Base-by-base conservation (phyloP, 2,888 invertebrate species). In the Dolichomitus sp. region DNA sequence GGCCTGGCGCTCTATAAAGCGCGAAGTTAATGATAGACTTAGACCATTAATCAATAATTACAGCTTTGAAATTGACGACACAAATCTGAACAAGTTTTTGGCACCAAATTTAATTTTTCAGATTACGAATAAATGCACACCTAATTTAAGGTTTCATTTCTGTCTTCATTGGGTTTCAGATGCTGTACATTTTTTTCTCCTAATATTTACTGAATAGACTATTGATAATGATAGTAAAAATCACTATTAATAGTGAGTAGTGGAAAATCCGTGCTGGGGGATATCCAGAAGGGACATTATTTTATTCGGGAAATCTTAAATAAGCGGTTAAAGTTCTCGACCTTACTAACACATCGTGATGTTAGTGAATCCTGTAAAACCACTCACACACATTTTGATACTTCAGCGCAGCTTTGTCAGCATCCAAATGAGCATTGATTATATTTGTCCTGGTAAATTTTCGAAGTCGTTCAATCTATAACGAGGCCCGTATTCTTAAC, bases 401-500 rank as follows among this genome's bases (percentile, higher is more conserved):
- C 9, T 12, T 19, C 3, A 52, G 23, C 23, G 12, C 9, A 11
- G 0, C 0, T 0, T 23, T 11, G 12, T 27, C 11, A 52, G 11
- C 12, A 1, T 5, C 23, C 23, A 19, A 50, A 1, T 52, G 2
- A 11, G 14, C 57, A 14, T 30, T n/a, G 9, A 37, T 40, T 40
- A 61, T 17, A 37, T 37, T 61, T 37, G 4, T n/a, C 59, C 1
- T 14, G 59, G 42, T 23, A 27, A 65, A 23, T 61, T 37, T 7
- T 33, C 7, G 9, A 66, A 75, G 66, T 66, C 33, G 12, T 45
- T 45, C 27, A n/a, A 23, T 30, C 48, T 37, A 30, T 6, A 37
- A 42, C n/a, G 11, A 17, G 17, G 11, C 37, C 45, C 14, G 40
- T 12, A 63, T 4, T 40, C 52, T 17, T 45, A 40, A 45, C 45